A percentile compares a stretch with the other conserved stretches of the same genome.
Evolutionary conservation across 1,140 invertebrate genomes (phyloP).

Genomic region (Asbolus verrucosus): DNA sequence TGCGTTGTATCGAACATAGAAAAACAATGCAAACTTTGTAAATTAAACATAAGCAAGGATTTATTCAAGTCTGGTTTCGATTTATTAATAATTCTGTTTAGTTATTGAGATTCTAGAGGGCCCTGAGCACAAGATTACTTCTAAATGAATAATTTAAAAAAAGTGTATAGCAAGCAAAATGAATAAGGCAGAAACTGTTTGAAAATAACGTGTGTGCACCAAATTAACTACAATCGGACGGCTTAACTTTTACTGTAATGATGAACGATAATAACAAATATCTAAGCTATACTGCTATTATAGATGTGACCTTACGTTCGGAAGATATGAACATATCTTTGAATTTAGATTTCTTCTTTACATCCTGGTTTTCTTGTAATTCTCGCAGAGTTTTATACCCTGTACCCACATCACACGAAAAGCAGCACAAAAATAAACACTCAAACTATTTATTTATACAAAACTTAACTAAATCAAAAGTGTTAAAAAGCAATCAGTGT

Average conservation of each 20-base stretch:
- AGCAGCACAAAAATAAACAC: conserved; percentile 70
- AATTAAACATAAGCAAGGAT: conserved; percentile 14
- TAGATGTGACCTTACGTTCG: conserved; percentile 73
- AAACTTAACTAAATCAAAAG: conserved; percentile 41
- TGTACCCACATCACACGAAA: conserved; percentile 69
- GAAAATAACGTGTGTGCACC: conserved; percentile 16
- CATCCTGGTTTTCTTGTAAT: conserved; percentile 64
- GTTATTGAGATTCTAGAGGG: conserved; percentile 1
- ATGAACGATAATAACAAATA: conserved; percentile 26
- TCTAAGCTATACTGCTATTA: conserved; percentile 44
- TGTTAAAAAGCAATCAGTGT: conserved; percentile 37
- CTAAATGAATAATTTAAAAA: conserved; percentile 31
- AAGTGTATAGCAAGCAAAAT: conserved; percentile 30
- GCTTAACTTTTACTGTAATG: conserved; percentile 15
- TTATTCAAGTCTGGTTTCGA: background rate
- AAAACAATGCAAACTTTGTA: conserved; percentile 24
- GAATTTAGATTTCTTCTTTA: conserved; percentile 79
- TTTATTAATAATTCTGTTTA: background rate
- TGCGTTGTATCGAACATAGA: background rate
- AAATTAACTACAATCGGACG: conserved; percentile 27
- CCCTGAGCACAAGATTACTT: conserved; percentile 16
- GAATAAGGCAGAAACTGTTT: background rate
- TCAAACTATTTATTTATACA: conserved; percentile 52
- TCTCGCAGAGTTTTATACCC: conserved; percentile 79
- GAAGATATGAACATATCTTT: conserved; percentile 79